Conservation (phyloP, 2,113 vertebrate species). For the Rissa tridactyla region DNA sequence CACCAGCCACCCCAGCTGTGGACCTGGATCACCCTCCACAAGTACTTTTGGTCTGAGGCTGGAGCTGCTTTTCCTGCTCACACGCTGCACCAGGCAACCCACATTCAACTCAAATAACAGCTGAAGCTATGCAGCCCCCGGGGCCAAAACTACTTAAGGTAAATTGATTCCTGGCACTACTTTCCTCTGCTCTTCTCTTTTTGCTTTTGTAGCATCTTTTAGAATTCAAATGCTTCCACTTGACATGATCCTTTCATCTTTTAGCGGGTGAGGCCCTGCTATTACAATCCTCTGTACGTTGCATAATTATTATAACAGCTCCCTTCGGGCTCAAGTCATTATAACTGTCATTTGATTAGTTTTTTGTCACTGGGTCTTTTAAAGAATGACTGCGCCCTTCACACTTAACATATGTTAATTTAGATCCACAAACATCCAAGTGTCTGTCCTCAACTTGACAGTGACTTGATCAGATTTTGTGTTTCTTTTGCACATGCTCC, state of each 20-base stretch:
- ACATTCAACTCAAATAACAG: background rate
- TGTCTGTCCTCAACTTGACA: background rate
- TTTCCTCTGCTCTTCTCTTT: background rate
- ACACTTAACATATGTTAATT: conserved; percentile 29
- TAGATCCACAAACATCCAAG: conserved; percentile 10
- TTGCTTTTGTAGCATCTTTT: background rate
- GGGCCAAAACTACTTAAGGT: background rate
- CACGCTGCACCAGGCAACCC: background rate
- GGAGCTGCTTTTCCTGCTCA: background rate
- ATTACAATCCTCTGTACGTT: conserved; percentile 19
- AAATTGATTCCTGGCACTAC: background rate
- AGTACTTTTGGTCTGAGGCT: background rate
- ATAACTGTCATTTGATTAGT: conserved; percentile 26
- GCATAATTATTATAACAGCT: conserved; percentile 41
- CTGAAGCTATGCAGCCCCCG: background rate
- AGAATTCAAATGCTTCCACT: background rate
- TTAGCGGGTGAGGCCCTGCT: background rate
- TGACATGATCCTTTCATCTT: background rate
- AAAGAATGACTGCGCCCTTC: conserved; percentile 3
- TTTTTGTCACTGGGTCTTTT: conserved; percentile 13
- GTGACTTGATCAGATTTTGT: background rate
- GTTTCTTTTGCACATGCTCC: background rate
- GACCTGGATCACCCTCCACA: background rate
- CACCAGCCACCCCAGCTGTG: background rate
- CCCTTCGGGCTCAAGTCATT: conserved; percentile 29